Evolutionary conservation across 2,113 vertebrate species (phyloP).

Genomic region (Neolamprologus brichardi): DNA sequence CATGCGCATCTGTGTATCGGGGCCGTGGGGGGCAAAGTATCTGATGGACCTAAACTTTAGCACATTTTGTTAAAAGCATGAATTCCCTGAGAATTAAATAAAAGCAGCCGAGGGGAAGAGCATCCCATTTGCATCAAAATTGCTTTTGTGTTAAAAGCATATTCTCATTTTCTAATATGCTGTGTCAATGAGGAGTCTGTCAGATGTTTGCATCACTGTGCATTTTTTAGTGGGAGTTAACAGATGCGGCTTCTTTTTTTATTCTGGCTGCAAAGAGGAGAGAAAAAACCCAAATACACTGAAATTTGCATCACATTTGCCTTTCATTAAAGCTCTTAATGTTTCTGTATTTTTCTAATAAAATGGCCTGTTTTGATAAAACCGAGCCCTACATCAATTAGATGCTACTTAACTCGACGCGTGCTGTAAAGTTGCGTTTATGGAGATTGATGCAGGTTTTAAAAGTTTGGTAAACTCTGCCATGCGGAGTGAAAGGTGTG

Average conservation of each 20-base stretch:
- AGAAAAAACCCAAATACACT: not conserved
- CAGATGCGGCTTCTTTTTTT: not conserved
- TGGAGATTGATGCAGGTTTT: not conserved
- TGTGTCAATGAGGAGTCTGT: not conserved
- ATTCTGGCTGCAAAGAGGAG: not conserved
- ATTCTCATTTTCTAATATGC: not conserved
- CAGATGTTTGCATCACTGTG: not conserved
- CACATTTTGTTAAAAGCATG: not conserved
- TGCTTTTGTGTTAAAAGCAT: not conserved
- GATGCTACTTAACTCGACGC: not conserved
- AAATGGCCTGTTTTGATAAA: not conserved
- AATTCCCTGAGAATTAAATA: not conserved
- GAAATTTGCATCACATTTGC: slow-evolving; percentile 1
- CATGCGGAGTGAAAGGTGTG: not conserved
- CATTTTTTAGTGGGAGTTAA: not conserved
- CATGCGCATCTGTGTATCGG: not conserved
- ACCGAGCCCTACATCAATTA: not conserved
- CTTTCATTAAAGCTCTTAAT: not conserved
- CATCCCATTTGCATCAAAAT: slow-evolving; percentile 1
- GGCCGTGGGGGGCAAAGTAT: not conserved
- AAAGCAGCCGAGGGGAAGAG: not conserved
- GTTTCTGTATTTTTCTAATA: not conserved
- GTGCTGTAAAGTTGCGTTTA: not conserved
- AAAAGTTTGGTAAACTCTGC: slow-evolving; percentile 3
- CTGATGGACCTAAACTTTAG: not conserved